phyloP scores from a whole-genome alignment of 2,797 vertebrate species.

The Hirundo rustica region DNA sequence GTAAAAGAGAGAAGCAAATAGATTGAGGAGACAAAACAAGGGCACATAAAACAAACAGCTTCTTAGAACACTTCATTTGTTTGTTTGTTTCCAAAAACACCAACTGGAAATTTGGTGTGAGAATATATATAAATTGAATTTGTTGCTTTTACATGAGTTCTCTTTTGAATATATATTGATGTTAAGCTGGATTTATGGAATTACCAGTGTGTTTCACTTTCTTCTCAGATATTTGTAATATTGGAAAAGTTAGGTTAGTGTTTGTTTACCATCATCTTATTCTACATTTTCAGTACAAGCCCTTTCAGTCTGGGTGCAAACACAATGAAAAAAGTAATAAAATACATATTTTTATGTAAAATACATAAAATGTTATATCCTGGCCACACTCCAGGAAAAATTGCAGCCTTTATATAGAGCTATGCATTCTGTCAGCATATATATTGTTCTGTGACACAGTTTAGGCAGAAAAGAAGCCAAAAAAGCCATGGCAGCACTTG shows the following conservation, averaged over 20 bases:
- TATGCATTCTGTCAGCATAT: neutral
- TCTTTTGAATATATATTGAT: neutral
- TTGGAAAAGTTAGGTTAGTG: neutral
- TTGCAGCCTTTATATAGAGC: neutral
- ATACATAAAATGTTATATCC: neutral
- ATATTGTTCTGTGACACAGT: neutral
- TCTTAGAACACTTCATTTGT: neutral
- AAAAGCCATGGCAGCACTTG: neutral
- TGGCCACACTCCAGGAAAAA: neutral
- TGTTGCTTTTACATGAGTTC: neutral
- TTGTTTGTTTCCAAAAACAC: neutral
- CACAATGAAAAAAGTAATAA: neutral
- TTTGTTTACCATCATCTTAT: neutral
- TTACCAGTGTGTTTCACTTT: neutral
- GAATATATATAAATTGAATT: neutral
- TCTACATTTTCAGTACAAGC: neutral
- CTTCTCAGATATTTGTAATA: neutral
- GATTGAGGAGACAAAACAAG: neutral
- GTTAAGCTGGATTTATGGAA: neutral
- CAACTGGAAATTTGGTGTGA: neutral
- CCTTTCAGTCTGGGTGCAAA: neutral
- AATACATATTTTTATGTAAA: neutral
- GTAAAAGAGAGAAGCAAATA: neutral
- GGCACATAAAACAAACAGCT: neutral
- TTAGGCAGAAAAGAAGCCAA: neutral